Conservation (phyloP, 2,113 vertebrate species). For the Chunga burmeisteri region DNA sequence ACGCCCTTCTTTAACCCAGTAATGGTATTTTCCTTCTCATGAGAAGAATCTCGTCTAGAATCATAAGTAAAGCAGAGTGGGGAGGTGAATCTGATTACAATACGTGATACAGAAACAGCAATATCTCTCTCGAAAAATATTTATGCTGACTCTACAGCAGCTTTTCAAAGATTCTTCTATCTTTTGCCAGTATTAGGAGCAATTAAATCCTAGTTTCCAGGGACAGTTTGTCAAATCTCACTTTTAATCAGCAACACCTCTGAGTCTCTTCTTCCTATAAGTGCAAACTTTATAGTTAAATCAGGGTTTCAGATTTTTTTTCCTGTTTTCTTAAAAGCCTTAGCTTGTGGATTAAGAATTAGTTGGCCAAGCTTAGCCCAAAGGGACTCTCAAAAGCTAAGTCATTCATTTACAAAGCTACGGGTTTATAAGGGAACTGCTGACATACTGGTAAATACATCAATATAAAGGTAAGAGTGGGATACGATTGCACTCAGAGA, state of each 20-base stretch:
- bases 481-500: not conserved
- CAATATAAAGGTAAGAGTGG: not conserved
- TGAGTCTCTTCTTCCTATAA: not conserved
- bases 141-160: not conserved
- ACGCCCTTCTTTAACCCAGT: not conserved
- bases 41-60: not conserved
- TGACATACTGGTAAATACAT: not conserved
- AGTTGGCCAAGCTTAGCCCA: not conserved
- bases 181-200: not conserved
- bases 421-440: not conserved
- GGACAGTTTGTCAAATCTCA: not conserved
- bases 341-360: not conserved
- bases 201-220: not conserved
- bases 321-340: not conserved
- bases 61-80: not conserved
- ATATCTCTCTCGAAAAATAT: not conserved
- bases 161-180: not conserved
- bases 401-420: not conserved
- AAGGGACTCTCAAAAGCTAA: not conserved
- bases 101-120: not conserved
- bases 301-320: not conserved
- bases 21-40: not conserved
- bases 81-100: not conserved
- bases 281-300: not conserved
- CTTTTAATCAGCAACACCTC: not conserved